Base-by-base conservation (phyloP, 30 jellyfish, hydroid and myxozoan species). In the Mastigias papua region DNA sequence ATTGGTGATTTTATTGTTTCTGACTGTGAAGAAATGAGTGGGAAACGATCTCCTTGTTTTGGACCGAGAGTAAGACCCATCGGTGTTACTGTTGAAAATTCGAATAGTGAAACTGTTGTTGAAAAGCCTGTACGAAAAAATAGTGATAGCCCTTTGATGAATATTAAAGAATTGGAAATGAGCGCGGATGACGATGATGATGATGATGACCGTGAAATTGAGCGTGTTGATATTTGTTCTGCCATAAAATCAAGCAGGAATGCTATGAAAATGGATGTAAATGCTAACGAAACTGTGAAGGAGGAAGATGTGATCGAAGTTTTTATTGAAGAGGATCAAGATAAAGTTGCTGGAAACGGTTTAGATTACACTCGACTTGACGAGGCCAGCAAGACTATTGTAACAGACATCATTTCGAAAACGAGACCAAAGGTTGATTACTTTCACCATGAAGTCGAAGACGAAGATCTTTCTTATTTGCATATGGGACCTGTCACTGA, bases 401-500 rank as follows among this genome's bases (percentile, higher is more conserved):
- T 85, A 10, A 49, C 94, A 46, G 94, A 85, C 27, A 85, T 85
- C 26, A 73, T 85, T 28, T 42, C 86, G 19, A 85, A 77, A 73
- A 85, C 88, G 5, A 80, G 88, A 29, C 85, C 94, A 16, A 73
- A 73, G 33, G 77, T 73, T 1, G 94, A 85, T 73, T 85, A 85
- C 46, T 85, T 88, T 34, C 74, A 71, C 29, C 90, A 88, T 34
- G 97, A 79, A 25, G 67, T 72, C 8, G 97, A 88, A 46, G 95
- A 86, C 77, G 97, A 88, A 19, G 97, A 88, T 21, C 64, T 29
- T 11, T 48, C 88, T 22, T 88, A 88, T 35, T 28, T 79, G 27
- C 76, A 73, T 58, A 80, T 79, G 89, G 92, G 93, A 30, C 89
- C 95, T 0, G 94, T 91, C 20, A 79, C 97, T 3, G 97, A 89